phyloP scores from a whole-genome alignment of 2,888 invertebrate genomes.

The Subacronicta megacephala region DNA sequence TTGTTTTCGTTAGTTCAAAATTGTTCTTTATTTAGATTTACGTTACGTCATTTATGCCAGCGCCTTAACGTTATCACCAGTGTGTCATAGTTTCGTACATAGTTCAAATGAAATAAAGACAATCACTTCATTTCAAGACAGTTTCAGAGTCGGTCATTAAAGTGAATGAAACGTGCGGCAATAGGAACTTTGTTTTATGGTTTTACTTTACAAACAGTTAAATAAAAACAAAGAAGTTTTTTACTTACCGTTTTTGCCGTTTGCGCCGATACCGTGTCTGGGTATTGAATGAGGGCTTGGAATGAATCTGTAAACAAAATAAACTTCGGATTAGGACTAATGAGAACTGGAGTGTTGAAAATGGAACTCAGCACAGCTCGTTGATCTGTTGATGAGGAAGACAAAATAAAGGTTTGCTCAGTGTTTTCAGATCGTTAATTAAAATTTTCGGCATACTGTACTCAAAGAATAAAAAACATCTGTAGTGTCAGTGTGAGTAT shows the following conservation, averaged over 20 bases:
- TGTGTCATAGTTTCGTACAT: slow-evolving; percentile 19
- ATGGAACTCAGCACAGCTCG: slow-evolving; percentile 34
- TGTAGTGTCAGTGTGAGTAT: too few species aligned
- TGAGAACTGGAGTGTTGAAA: slow-evolving; percentile 45
- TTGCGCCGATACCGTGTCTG: slow-evolving; percentile 98
- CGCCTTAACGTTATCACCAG: neutral
- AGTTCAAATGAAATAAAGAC: slow-evolving; percentile 62
- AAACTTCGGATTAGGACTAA: slow-evolving; percentile 45
- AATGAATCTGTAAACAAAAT: slow-evolving; percentile 94
- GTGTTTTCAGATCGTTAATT: slow-evolving; percentile 30
- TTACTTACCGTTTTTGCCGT: slow-evolving; percentile 97
- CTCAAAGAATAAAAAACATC: neutral
- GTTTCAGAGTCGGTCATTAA: slow-evolving; percentile 83
- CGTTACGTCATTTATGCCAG: slow-evolving; percentile 8
- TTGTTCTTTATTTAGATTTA: slow-evolving; percentile 41
- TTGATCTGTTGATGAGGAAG: slow-evolving; percentile 49
- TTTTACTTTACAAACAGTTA: slow-evolving; percentile 82
- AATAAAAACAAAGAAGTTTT: slow-evolving; percentile 83
- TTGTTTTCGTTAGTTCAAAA: slow-evolving; percentile 39
- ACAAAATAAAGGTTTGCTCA: slow-evolving; percentile 15
- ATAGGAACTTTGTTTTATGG: slow-evolving; percentile 86
- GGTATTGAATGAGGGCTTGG: slow-evolving; percentile 99
- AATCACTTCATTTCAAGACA: slow-evolving; percentile 80
- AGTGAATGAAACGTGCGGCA: slow-evolving; percentile 84
- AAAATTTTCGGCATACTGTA: slow-evolving; percentile 13